Percentiles rank a stretch among this genome's conserved stretches.
Conservation (phyloP, 1,140 invertebrate genomes). For the Radopholus similis region DNA sequence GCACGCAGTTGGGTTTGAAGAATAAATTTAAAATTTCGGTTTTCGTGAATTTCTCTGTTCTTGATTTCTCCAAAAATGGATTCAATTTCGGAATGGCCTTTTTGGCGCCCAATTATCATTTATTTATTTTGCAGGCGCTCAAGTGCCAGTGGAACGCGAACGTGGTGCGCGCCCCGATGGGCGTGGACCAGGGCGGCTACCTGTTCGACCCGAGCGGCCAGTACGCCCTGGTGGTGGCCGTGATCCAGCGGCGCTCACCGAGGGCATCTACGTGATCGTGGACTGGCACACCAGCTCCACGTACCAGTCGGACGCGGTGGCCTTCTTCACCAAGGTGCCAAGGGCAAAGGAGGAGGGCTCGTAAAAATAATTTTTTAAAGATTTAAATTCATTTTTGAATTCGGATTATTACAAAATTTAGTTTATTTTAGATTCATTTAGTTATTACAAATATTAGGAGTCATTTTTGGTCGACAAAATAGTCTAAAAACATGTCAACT, state of each 20-base stretch:
- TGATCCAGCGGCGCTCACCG: constrained; percentile 4
- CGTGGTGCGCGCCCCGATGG: constrained; percentile 18
- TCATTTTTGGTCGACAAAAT: too few relatives aligned
- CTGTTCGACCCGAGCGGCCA: not conserved
- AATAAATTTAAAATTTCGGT: too few relatives aligned
- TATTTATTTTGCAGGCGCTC: not conserved
- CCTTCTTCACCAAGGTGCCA: too few relatives aligned
- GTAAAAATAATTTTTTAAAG: too few relatives aligned
- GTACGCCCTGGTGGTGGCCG: not conserved
- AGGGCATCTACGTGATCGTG: constrained; percentile 19
- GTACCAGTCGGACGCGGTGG: not conserved
- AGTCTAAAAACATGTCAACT: too few relatives aligned
- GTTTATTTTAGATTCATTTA: too few relatives aligned
- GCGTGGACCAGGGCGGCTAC: constrained; percentile 9
- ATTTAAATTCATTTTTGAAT: too few relatives aligned
- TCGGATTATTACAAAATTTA: too few relatives aligned
- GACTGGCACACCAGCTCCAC: constrained; percentile 6
- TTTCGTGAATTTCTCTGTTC: too few relatives aligned
- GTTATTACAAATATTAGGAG: too few relatives aligned
- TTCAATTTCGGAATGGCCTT: not conserved
- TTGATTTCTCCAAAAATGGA: not conserved
- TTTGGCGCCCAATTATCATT: not conserved
- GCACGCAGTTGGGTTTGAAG: too few relatives aligned
- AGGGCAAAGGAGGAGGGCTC: too few relatives aligned
- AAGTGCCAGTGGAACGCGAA: constrained; percentile 17